Base-by-base conservation (phyloP, 2,113 vertebrate genomes). In the Tetraodon nigroviridis region DNA sequence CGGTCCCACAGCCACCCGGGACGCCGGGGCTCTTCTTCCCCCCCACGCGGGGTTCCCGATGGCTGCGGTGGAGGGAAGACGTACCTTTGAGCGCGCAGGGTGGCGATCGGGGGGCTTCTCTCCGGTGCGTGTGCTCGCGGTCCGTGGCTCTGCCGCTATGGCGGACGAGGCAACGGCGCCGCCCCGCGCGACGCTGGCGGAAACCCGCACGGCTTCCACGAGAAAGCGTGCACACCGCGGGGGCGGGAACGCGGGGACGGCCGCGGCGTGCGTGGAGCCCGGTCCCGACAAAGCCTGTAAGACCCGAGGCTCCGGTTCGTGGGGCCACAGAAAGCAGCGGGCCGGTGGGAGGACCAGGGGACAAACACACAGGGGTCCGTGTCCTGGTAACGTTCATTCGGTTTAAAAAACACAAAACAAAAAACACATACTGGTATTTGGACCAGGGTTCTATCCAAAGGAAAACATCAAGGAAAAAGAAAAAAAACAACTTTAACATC, bases 91-190 rank as follows among this genome's bases (percentile, higher is more conserved):
- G 40, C 48, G 22, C 58, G 42, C 19, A 51, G 59, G 51, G 71
- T 7, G 16, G 61, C 51, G 66, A 19, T 73, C 79, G 72, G 84
- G 73, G 72, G 84, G 73, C 61, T 73, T 65, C 73, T 64, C 21
- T 61, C 69, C 60, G 32, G 61, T 58, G 57, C 64, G 67, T 73
- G 78, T 78, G 72, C 76, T 54, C 6, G 71, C 59, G 7, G 44
- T 7, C n/a, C 2, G 15, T 45, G 44, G 15, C 5, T 15, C 44
- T 45, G 44, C 44, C 17, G 44, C 44, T 87, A 90, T 89, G 89
- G 89, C 89, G 86, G 85, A 86, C 60, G 80, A 78, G 50, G 71
- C 78, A 73, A 67, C 72, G 84, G 79, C 83, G 84, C 86, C 86
- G 88, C 86, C 84, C 87, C 61, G 77, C 20, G 75, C 40, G 58